Evolutionary conservation across 37 sponge, comb jelly and placozoan genomes (phyloP), one percentile per base, ranked within the genome.

Genomic region (Beroe forskalii): DNA sequence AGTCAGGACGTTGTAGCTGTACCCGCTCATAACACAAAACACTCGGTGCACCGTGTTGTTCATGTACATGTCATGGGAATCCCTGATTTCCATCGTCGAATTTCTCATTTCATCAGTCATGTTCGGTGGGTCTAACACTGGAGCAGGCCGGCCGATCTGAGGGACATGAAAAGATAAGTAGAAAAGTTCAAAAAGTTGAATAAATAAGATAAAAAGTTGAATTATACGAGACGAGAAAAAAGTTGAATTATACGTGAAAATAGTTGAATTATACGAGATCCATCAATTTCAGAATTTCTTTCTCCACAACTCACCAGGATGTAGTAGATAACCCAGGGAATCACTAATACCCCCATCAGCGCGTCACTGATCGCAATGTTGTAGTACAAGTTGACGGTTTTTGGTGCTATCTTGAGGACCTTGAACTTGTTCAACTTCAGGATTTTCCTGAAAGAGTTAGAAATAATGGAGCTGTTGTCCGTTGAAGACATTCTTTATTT

Each of bases 321-420:
- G 48, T 80, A 80, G 86, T 80, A 80, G 48, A 80, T 44, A 4
- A 80, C 86, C 86, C 86, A 80, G 55, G 86, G 86, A 43, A 80
- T 80, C 30, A 38, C 55, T 8, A 80, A 25, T 1, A 80, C 28
- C 25, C 86, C 86, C 86, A 80, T 80, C 25, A 80, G 27, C 14
- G 35, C 55, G 30, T 80, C 86, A 80, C 86, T 44, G 0, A 80
- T 44, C 1, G 86, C 86, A 42, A 80, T 80, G 48, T 80, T 80
- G 48, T 35, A 80, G 55, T 80, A 80, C 24, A 80, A 48, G 22
- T 44, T 80, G 48, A 80, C 55, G 1, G 86, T 80, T 27, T 80
- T 80, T 12, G 86, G 86, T 6, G 20, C 23, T 0, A 80, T 80
- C 40, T 41, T 80, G 44, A 80, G 27, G 30, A 80, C 4, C 55